A percentile compares a stretch with the other conserved stretches of the same genome.
Conservation (phyloP, 1,140 invertebrate species). For the Drosophila carrolli region DNA sequence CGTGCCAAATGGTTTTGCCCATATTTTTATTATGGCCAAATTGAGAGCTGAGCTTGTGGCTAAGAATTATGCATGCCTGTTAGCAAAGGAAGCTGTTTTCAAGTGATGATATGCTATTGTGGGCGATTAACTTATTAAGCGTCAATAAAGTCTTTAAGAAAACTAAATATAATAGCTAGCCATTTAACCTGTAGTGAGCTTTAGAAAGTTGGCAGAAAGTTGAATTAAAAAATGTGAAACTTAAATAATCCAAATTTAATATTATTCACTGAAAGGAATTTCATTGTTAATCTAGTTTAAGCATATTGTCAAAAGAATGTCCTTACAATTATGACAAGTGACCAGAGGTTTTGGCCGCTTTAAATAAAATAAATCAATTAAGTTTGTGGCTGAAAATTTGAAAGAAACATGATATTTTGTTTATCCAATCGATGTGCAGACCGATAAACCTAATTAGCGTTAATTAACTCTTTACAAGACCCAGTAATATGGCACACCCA, state of each 20-base stretch:
- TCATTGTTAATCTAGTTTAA: no score
- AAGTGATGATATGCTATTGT: constrained; percentile 10
- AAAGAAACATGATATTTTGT: constrained; percentile 39
- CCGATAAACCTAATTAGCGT: constrained; percentile 39
- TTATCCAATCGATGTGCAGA: constrained; percentile 9
- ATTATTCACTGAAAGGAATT: no score
- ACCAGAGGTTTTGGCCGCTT: constrained; percentile 49
- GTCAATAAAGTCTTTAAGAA: constrained; percentile 26
- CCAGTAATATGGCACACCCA: constrained; percentile 8
- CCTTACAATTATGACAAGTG: constrained; percentile 6
- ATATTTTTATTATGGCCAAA: constrained; percentile 70
- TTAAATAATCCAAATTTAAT: no score
- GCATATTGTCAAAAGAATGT: no score
- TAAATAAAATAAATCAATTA: constrained; percentile 71
- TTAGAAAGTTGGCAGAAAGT: no score
- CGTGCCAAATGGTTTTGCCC: constrained; percentile 57
- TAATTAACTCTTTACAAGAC: constrained; percentile 42
- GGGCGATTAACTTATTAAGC: constrained; percentile 31
- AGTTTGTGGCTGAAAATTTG: constrained; percentile 25
- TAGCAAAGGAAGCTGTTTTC: constrained; percentile 13
- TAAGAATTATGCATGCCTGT: constrained; percentile 43
- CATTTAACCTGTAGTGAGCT: no score
- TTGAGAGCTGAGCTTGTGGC: constrained; percentile 56
- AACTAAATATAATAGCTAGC: no score
- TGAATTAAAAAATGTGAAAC: no score